Base-by-base conservation (phyloP, 1,140 invertebrate genomes). In the Chironomus striatipennis region DNA sequence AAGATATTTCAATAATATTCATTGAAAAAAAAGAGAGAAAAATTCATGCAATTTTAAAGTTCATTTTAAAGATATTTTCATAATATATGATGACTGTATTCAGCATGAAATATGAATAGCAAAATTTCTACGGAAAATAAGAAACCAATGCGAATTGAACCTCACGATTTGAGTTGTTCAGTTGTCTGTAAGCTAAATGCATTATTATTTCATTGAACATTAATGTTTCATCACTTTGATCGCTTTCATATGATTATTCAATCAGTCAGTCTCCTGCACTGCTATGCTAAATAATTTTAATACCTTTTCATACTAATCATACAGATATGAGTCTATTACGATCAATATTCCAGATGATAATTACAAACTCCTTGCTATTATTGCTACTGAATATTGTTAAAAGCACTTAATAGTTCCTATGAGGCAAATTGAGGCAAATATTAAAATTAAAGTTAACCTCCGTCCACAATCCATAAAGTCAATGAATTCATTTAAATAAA, bases 231-330 rank as follows among this genome's bases (percentile, higher is more conserved):
- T 70, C 65, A 70, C 20, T 57, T 57, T 57, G 47, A 57, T 57
- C 47, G 47, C 47, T 57, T 57, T 57, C 47, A 57, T 57, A 57
- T 21, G 65, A 70, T 70, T 70, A 70, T 70, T 70, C 65, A 70
- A 57, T 57, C 47, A 57, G 24, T 34, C 24, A 34, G 12, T 57
- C 47, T n/a, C 12, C 12, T 57, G 47, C 47, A 15, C 43, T 4
- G 24, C 24, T 34, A 34, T 34, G 24, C 24, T 34, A 34, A 34
- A 34, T 34, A 34, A 34, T 34, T 34, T 34, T 57, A 12, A n/a
- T 57, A n/a, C 9, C 47, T 12, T 57, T 2, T 57, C 47, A 10
- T 10, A 12, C 47, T n/a, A n/a, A 12, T 12, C n/a, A 57, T 57
- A 57, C 7, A 57, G n/a, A 57, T 57, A 7, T n/a, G n/a, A 57